Conservation (phyloP, 2,888 invertebrate genomes). For the Melieria picta region DNA sequence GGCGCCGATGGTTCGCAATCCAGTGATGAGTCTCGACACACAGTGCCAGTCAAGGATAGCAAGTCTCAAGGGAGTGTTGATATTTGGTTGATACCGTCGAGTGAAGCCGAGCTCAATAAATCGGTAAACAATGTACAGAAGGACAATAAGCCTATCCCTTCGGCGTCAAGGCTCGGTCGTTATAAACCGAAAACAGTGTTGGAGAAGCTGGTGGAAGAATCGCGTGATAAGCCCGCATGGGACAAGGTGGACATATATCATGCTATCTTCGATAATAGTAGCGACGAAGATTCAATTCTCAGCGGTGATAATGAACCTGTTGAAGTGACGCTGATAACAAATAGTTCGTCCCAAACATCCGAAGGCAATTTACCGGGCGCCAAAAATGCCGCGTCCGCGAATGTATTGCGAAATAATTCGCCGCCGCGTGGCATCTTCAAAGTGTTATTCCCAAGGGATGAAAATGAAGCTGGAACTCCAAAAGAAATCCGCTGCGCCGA, state of each 20-base stretch:
- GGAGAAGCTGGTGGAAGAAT: conserved; percentile 57
- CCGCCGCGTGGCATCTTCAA: conserved; percentile 78
- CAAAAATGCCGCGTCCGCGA: conserved; percentile 66
- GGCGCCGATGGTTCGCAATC: background rate
- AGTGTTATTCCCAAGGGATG: conserved; percentile 48
- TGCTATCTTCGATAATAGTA: conserved; percentile 87
- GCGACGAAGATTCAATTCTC: conserved; percentile 72
- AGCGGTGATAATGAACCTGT: conserved; percentile 48
- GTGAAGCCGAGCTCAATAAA: no score
- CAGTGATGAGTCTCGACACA: no score
- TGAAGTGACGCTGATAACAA: no score
- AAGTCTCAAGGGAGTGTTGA: no score
- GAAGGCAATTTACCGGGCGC: background rate
- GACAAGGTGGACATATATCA: conserved; percentile 85
- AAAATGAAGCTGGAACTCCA: background rate
- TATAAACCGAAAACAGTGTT: conserved; percentile 57
- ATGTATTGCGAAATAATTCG: conserved; percentile 73
- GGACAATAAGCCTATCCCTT: no score
- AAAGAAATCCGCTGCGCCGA: background rate
- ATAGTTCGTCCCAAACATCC: background rate
- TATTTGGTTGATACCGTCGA: no score
- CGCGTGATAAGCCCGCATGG: conserved; percentile 65
- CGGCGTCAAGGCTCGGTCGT: conserved; percentile 13
- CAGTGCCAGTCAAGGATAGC: no score
- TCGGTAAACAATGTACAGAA: no score